Evolutionary conservation across 92 coral and sea anemone genomes (phyloP).

Genomic region (Pocillopora grandis): DNA sequence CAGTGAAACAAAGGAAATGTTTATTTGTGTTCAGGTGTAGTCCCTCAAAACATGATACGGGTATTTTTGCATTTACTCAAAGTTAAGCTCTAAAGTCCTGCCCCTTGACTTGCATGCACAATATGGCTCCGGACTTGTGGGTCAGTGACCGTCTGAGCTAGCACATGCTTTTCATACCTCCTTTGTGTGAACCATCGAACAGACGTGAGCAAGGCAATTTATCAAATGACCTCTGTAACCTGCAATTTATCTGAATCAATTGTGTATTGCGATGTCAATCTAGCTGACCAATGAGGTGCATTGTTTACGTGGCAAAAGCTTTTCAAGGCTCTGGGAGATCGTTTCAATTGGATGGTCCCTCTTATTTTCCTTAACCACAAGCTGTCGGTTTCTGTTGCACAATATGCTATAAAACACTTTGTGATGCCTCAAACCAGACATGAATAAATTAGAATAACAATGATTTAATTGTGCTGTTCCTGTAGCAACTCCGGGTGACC

Average conservation of each 20-base stretch:
- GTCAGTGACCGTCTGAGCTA: slow-evolving; percentile 44
- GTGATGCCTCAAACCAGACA: background rate
- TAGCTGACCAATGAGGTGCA: background rate
- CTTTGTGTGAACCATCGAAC: background rate
- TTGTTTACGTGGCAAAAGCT: background rate
- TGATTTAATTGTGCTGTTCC: background rate
- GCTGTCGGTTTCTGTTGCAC: background rate
- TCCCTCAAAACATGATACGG: background rate
- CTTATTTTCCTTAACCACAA: slow-evolving; percentile 4
- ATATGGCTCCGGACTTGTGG: slow-evolving; percentile 34
- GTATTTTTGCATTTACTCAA: background rate
- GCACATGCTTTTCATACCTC: slow-evolving; percentile 24
- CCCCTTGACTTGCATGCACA: slow-evolving; percentile 29
- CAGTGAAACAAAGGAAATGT: background rate
- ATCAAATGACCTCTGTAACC: slow-evolving; percentile 26
- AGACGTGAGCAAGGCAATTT: background rate
- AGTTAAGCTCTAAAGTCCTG: slow-evolving; percentile 21
- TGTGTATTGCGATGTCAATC: background rate
- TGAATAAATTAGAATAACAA: background rate
- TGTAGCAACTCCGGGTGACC: background rate
- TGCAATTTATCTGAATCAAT: slow-evolving; percentile 15
- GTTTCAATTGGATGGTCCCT: background rate
- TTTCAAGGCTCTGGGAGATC: background rate
- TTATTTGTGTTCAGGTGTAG: background rate
- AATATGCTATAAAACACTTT: slow-evolving; percentile 4